These are phyloP conservation scores for Iselma pallidipennis DNA, from an alignment of 2,888 invertebrate species.

Conservation along the genomic window DNA sequence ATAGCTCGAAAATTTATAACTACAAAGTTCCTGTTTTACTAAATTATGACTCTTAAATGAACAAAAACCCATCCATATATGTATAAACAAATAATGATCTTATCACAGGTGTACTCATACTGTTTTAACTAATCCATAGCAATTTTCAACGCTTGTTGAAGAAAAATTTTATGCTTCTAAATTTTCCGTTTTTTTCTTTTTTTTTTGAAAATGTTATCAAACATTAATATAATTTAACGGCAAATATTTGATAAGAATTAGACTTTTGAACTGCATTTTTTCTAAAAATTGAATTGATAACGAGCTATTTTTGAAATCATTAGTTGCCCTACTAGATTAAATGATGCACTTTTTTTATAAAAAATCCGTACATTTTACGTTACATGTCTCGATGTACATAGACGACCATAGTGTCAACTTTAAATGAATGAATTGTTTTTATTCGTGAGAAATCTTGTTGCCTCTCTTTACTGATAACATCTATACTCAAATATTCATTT, in stretches of 20 bases:
- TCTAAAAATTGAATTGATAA: neutral
- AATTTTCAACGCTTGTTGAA: no score
- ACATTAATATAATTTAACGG: neutral
- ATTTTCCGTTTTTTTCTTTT: no score
- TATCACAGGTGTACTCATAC: no score
- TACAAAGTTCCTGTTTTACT: neutral
- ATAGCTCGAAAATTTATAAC: neutral
- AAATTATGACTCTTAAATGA: neutral
- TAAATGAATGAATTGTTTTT: neutral
- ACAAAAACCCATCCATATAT: neutral
- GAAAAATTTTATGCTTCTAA: no score
- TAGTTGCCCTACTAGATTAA: neutral
- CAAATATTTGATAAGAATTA: neutral
- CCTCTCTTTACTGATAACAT: neutral
- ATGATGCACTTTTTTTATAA: slow-evolving; percentile 9
- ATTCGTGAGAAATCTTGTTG: neutral
- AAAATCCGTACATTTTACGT: neutral
- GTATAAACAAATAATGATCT: no score
- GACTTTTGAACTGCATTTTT: neutral
- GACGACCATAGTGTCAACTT: no score
- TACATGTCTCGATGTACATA: no score
- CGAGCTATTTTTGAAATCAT: neutral
- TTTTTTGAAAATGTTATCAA: no score
- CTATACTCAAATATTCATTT: neutral
- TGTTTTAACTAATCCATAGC: no score